A percentile compares a stretch with the other conserved stretches of the same genome.
phyloP scores from a whole-genome alignment of 2,797 vertebrate genomes.

The Amphiprion clarkii region DNA sequence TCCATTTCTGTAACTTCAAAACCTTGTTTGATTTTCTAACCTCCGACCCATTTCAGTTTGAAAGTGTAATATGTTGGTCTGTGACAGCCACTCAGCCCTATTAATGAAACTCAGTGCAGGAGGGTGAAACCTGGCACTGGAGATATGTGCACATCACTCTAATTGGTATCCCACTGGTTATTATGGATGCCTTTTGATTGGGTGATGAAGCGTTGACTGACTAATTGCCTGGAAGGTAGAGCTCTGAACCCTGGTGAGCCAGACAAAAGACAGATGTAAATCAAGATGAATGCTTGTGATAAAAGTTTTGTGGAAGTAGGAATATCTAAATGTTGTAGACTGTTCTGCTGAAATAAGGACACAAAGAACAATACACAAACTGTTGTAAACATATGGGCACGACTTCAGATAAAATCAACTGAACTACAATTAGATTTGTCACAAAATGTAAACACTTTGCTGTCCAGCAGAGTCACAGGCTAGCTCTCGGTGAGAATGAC shows the following conservation, averaged over 20 bases:
- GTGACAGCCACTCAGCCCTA: slow-evolving; percentile 55
- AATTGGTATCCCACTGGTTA: slow-evolving; percentile 78
- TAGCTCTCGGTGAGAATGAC: background rate
- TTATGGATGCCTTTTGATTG: slow-evolving; percentile 70
- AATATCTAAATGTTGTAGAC: slow-evolving; percentile 14
- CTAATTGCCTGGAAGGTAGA: slow-evolving; percentile 59
- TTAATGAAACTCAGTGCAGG: slow-evolving; percentile 54
- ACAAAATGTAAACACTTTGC: background rate
- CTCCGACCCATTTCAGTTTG: slow-evolving; percentile 48
- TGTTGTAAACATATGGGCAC: background rate
- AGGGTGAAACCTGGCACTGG: slow-evolving; percentile 54
- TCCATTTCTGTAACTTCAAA: slow-evolving; percentile 56
- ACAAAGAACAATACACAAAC: background rate
- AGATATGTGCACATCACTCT: slow-evolving; percentile 58
- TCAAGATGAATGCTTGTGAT: slow-evolving; percentile 19
- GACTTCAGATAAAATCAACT: background rate
- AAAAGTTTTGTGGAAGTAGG: slow-evolving; percentile 19
- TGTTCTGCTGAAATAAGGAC: slow-evolving; percentile 6
- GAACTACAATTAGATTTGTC: background rate
- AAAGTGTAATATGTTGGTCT: slow-evolving; percentile 57
- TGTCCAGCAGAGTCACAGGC: background rate
- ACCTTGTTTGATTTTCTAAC: slow-evolving; percentile 51
- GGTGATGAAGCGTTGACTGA: slow-evolving; percentile 62
- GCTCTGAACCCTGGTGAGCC: slow-evolving; percentile 36
- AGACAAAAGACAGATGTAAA: slow-evolving; percentile 29